A percentile compares a stretch with the other conserved stretches of the same genome.
Evolutionary conservation across 2,888 invertebrate genomes (phyloP).

Genomic region (Ochlodes sylvanus): DNA sequence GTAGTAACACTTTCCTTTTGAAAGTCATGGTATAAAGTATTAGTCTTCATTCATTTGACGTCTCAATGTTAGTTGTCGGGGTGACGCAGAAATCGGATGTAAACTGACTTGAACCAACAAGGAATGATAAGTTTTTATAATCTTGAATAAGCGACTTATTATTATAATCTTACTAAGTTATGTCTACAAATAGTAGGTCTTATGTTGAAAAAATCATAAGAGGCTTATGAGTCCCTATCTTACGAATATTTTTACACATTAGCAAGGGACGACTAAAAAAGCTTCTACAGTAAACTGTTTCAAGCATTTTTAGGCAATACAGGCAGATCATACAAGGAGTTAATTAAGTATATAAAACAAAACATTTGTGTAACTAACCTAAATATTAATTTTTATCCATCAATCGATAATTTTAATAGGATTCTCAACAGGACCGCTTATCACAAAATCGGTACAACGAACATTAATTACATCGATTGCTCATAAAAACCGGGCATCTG

Average conservation of each 20-base stretch:
- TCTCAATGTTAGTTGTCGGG: constrained; percentile 70
- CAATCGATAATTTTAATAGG: not conserved
- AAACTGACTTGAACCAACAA: constrained; percentile 47
- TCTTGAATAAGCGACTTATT: not conserved
- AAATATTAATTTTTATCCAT: not conserved
- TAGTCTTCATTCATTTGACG: constrained; percentile 81
- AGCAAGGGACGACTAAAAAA: too few relatives aligned
- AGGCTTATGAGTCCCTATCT: too few relatives aligned
- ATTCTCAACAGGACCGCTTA: constrained; percentile 11
- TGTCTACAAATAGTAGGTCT: not conserved
- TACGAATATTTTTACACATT: too few relatives aligned
- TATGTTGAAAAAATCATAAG: too few relatives aligned
- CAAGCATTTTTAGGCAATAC: too few relatives aligned
- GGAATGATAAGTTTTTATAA: constrained; percentile 45
- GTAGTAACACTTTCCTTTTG: constrained; percentile 69
- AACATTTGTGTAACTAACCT: too few relatives aligned
- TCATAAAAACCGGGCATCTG: constrained; percentile 53
- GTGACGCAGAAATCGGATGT: constrained; percentile 66
- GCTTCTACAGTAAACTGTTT: too few relatives aligned
- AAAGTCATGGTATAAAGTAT: constrained; percentile 75
- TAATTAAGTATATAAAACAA: too few relatives aligned
- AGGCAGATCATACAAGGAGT: too few relatives aligned
- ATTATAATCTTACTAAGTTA: too few relatives aligned
- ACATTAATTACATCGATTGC: constrained; percentile 37
- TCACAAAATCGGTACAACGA: constrained; percentile 15